Base-by-base conservation (phyloP, 2,113 vertebrate genomes). In the Hippotragus niger region DNA sequence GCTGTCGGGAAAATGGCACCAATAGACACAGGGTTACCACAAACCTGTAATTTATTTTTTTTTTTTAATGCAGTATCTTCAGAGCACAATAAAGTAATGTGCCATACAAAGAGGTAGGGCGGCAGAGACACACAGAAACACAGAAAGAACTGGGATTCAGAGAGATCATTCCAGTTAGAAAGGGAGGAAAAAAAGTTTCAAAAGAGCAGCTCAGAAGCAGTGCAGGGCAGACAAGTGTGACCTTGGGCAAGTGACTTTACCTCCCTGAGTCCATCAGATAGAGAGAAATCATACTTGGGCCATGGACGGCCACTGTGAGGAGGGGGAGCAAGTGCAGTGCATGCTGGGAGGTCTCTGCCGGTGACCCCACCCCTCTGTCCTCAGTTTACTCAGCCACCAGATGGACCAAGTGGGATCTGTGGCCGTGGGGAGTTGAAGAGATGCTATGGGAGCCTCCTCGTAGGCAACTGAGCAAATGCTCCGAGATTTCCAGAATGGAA, bases 381-480 rank as follows among this genome's bases (percentile, higher is more conserved):
- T 33, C 45, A 5, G 84, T 64, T 31, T 52, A n/a, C 47, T 43
- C 29, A 52, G 71, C 23, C 45, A 64, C 80, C 25, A n/a, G 71
- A 36, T 16, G 81, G 91, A 50, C 58, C 27, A 11, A 10, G 15
- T 33, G 19, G 19, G 25, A 29, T 80, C 76, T 40, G 29, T 29
- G 33, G 4, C 60, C 5, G 0, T 13, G 57, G 33, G 53, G 40
- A 45, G 23, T 13, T 29, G 53, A 29, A 0, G 0, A 31, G 31
- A 74, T 33, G 53, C 47, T 11, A 0, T 7, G 10, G 71, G 29
- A 87, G 6, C 40, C 71, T 33, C 92, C 88, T 15, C 4, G n/a
- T 1, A 60, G 86, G 82, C 1, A 19, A n/a, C 45, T 0, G 8
- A 64, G 90, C 45, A 6, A 43, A 33, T 11, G 36, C 6, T 36